phyloP scores from a whole-genome alignment of 2,113 vertebrate species.

The Cervus canadensis region DNA sequence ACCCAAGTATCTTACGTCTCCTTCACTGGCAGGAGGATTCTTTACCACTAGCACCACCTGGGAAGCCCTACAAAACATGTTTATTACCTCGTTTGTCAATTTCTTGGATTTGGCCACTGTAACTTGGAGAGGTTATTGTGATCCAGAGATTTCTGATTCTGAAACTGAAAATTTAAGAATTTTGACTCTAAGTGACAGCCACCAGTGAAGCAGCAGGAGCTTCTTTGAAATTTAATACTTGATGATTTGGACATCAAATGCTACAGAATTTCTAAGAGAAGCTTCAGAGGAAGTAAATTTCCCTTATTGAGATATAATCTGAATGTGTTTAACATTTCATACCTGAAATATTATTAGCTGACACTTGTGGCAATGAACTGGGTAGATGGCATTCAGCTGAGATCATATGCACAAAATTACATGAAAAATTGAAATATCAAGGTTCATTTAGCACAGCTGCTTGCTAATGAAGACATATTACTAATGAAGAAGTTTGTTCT shows the following conservation, averaged over 20 bases:
- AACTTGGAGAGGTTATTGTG: neutral
- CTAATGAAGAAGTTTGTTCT: neutral
- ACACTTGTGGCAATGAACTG: neutral
- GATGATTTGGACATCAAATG: neutral
- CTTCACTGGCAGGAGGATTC: neutral
- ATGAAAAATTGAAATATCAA: slow-evolving; percentile 19
- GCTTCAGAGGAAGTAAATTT: neutral
- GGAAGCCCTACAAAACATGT: neutral
- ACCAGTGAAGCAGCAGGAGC: neutral
- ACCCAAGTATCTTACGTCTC: neutral
- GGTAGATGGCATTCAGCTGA: neutral
- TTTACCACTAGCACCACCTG: neutral
- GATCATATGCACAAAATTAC: neutral
- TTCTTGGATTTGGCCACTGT: neutral
- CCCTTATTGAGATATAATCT: neutral
- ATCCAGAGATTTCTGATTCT: neutral
- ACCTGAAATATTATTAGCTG: neutral
- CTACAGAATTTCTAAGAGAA: neutral
- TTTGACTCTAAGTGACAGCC: neutral
- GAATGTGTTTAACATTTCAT: neutral
- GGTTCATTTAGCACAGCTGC: slow-evolving; percentile 16
- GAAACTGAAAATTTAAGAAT: neutral
- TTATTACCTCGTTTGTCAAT: neutral
- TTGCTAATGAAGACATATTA: slow-evolving; percentile 16
- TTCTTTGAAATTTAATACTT: neutral